phyloP scores from a whole-genome alignment of 1,140 invertebrate species.

The Micrasema minimum region DNA sequence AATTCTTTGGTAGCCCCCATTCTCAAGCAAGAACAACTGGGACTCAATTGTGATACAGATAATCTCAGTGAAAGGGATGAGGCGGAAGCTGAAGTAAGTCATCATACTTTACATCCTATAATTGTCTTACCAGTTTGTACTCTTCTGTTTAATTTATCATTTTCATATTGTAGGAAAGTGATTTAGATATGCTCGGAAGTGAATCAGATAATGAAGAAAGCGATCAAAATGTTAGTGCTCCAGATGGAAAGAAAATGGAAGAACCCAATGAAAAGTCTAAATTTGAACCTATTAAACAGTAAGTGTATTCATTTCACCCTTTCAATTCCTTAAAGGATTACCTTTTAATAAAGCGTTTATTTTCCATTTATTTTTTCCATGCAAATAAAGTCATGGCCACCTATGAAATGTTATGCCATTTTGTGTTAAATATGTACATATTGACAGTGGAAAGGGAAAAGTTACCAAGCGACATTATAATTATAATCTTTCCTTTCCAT shows the following conservation, averaged over 20 bases:
- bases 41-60: constrained; percentile 75
- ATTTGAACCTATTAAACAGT: constrained; percentile 70
- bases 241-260: constrained; percentile 59
- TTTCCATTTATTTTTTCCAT: not conserved
- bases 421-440: too few relatives aligned
- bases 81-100: constrained; percentile 79
- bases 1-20: constrained; percentile 76
- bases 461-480: too few relatives aligned
- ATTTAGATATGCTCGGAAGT: constrained; percentile 64
- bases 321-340: too few relatives aligned
- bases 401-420: too few relatives aligned
- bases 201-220: constrained; percentile 75
- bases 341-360: too few relatives aligned
- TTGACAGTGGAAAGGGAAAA: too few relatives aligned
- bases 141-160: not conserved
- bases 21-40: constrained; percentile 66
- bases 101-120: not conserved
- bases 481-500: too few relatives aligned
- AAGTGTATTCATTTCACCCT: too few relatives aligned
- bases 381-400: too few relatives aligned
- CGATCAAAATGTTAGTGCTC: constrained; percentile 58
- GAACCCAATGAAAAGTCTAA: constrained; percentile 53
- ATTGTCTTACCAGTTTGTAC: not conserved
- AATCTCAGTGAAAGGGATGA: constrained; percentile 82
- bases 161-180: constrained; percentile 60